Evolutionary conservation across 2,797 vertebrate genomes (phyloP).

Genomic region (Champsocephalus esox): DNA sequence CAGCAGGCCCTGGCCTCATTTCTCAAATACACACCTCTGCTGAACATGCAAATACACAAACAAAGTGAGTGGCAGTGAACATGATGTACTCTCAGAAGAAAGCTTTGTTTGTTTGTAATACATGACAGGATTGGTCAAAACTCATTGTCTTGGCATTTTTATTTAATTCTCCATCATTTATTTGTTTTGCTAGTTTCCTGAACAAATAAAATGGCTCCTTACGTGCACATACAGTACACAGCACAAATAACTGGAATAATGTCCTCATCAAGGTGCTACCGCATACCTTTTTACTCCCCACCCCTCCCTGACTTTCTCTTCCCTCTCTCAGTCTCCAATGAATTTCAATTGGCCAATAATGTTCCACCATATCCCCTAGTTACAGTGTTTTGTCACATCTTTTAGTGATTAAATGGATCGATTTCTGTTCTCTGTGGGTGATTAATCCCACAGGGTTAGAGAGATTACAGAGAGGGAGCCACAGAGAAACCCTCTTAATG

Average conservation of each 20-base stretch:
- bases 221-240: constrained; percentile 17
- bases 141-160: constrained; percentile 18
- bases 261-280: constrained; percentile 59
- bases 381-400: constrained; percentile 77
- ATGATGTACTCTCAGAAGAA: constrained; percentile 3
- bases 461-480: constrained; percentile 74
- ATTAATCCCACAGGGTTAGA: constrained; percentile 81
- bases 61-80: constrained; percentile 39
- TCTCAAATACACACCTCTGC: constrained; percentile 42
- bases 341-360: constrained; percentile 79
- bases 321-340: constrained; percentile 45
- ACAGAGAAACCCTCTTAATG: constrained; percentile 71
- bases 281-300: constrained; percentile 32
- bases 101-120: constrained; percentile 32
- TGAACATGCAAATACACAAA: constrained; percentile 34
- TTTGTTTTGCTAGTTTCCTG: constrained; percentile 43
- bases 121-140: constrained; percentile 34
- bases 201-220: constrained; percentile 54
- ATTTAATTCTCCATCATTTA: constrained; percentile 41
- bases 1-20: constrained; percentile 53
- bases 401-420: constrained; percentile 81
- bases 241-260: constrained; percentile 58
- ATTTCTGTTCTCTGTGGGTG: constrained; percentile 78
- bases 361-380: constrained; percentile 72
- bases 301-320: constrained; percentile 5